Conservation (phyloP, 2,113 vertebrate genomes). For the Tor tambroides region DNA sequence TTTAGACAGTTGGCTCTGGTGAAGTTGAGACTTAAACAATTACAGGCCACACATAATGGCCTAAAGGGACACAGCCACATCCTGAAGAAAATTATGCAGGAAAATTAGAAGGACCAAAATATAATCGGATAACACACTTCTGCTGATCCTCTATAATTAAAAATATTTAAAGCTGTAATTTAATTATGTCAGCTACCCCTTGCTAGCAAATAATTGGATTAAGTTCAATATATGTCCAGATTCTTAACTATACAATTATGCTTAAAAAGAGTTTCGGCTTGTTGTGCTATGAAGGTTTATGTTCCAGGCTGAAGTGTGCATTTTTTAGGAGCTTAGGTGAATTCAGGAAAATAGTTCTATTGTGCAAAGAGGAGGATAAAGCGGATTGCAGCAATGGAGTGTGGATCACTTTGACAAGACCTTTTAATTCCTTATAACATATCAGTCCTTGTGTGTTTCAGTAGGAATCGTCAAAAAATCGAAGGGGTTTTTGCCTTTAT, state of each 20-base stretch:
- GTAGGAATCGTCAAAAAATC: not conserved
- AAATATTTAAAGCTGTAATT: not conserved
- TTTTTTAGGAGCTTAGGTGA: conserved; percentile 17
- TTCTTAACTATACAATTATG: not conserved
- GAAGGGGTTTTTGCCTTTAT: not conserved
- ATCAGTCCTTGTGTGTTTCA: not conserved
- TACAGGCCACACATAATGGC: not conserved
- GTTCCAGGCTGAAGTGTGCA: not conserved
- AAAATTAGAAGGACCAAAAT: not conserved
- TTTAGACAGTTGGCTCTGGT: conserved; percentile 84
- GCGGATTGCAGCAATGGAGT: not conserved
- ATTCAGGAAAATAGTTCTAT: conserved; percentile 9
- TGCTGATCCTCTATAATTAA: not conserved
- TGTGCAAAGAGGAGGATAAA: conserved; percentile 14
- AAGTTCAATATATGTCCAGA: not conserved
- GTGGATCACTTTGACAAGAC: not conserved
- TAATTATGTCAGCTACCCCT: not conserved
- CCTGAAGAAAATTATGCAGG: not conserved
- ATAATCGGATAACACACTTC: not conserved
- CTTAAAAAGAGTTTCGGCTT: not conserved
- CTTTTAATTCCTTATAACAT: conserved; percentile 23
- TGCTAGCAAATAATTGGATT: not conserved
- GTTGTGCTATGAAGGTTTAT: conserved; percentile 3
- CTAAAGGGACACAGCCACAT: not conserved
- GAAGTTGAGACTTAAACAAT: conserved; percentile 38